These are phyloP conservation scores for Cephalopachus bancanus DNA, from an alignment of 2,797 vertebrate genomes.

Conservation along the genomic window DNA sequence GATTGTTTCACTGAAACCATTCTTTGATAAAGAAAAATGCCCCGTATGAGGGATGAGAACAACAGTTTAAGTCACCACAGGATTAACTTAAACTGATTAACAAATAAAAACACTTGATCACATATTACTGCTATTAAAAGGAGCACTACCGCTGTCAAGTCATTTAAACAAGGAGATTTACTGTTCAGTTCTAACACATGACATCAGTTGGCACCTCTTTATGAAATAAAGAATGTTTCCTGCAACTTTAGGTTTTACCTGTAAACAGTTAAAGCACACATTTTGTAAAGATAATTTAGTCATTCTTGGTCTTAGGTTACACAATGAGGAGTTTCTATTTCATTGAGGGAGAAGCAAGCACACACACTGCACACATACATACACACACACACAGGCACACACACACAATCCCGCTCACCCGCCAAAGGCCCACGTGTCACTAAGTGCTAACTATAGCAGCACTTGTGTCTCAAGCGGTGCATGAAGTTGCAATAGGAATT, in stretches of 20 bases:
- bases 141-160: constrained; percentile 81
- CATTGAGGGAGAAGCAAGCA: constrained; percentile 76
- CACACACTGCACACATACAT: rapidly evolving
- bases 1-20: constrained; percentile 91
- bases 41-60: constrained; percentile 85
- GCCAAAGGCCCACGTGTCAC: constrained; percentile 75
- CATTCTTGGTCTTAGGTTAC: constrained; percentile 79
- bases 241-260: constrained; percentile 77
- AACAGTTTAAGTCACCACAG: constrained; percentile 85
- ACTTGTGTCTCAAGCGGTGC: constrained; percentile 84
- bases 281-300: constrained; percentile 77
- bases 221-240: constrained; percentile 77
- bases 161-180: constrained; percentile 81
- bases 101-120: constrained; percentile 82
- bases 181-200: constrained; percentile 79
- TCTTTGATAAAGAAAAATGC: constrained; percentile 87
- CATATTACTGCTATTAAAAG: constrained; percentile 72
- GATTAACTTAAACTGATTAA: constrained; percentile 86
- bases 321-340: constrained; percentile 81
- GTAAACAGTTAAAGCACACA: constrained; percentile 85
- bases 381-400: constrained; percentile 52
- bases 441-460: constrained; percentile 87
- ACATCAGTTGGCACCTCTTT: constrained; percentile 76
- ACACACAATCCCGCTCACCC: constrained; percentile 56
- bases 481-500: constrained; percentile 82